Conservation (phyloP, 2,113 vertebrate genomes). For the Leptobrachium ailaonicum region DNA sequence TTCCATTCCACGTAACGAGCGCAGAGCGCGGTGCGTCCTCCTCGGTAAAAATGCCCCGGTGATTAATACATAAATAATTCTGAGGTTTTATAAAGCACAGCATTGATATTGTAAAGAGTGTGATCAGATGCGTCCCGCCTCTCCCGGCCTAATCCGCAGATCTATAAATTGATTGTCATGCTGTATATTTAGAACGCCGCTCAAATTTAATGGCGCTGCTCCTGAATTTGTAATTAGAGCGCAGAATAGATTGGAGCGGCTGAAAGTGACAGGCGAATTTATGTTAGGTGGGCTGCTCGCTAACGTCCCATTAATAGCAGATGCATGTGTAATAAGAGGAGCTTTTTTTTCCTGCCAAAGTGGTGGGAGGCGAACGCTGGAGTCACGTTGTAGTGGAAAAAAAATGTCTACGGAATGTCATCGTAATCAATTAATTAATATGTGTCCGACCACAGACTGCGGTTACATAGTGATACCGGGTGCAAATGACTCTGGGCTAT, state of each 20-base stretch:
- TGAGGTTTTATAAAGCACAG: too few species aligned
- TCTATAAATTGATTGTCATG: constrained; percentile 2
- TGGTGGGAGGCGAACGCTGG: neutral
- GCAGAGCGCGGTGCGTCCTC: too few species aligned
- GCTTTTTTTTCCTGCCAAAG: neutral
- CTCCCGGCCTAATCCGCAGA: neutral
- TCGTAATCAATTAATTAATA: too few species aligned
- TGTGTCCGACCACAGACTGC: too few species aligned
- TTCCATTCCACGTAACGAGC: too few species aligned
- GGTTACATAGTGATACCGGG: too few species aligned
- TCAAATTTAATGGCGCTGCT: constrained; percentile 10
- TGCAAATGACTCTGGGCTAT: too few species aligned
- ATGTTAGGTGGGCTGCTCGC: neutral
- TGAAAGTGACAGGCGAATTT: constrained; percentile 24
- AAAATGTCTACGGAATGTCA: neutral
- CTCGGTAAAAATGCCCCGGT: too few species aligned
- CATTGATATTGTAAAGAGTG: too few species aligned
- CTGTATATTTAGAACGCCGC: constrained; percentile 11
- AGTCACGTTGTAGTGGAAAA: neutral
- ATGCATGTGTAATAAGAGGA: neutral
- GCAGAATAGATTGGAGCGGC: neutral
- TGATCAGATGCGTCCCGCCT: neutral
- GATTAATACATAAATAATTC: too few species aligned
- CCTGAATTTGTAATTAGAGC: neutral
- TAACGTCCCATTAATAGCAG: neutral